Percentiles rank a stretch among this genome's conserved stretches.
These are phyloP conservation scores for Baryphthengus martii DNA, from an alignment of 2,113 vertebrate species.

Conservation along the genomic window DNA sequence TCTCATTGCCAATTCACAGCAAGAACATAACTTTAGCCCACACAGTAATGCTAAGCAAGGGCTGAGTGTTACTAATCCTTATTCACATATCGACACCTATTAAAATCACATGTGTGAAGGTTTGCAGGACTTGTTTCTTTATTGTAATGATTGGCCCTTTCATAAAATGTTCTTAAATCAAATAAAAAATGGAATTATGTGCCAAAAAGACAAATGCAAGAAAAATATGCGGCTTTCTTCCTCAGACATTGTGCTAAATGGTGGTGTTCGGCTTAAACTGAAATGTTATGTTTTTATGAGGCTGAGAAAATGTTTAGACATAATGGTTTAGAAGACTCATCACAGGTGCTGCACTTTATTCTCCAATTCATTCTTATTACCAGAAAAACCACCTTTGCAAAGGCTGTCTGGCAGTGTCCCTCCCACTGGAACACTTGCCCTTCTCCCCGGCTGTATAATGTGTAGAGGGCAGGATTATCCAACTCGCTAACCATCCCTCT, in stretches of 20 bases:
- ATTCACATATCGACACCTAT: slow-evolving; percentile 42
- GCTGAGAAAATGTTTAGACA: slow-evolving; percentile 5
- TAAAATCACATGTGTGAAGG: slow-evolving; percentile 37
- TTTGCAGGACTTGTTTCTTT: slow-evolving; percentile 4
- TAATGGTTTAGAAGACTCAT: slow-evolving; percentile 13
- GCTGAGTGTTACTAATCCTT: slow-evolving; percentile 41
- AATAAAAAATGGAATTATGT: background rate
- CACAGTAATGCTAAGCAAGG: slow-evolving; percentile 28
- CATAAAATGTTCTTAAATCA: background rate
- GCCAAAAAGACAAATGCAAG: background rate
- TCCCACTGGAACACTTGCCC: slow-evolving; percentile 42
- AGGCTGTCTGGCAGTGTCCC: slow-evolving; percentile 1
- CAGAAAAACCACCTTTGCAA: slow-evolving; percentile 6
- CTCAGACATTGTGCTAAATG: background rate
- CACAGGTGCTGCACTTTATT: background rate
- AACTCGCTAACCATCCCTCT: background rate
- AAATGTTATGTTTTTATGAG: background rate
- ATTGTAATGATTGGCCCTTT: background rate
- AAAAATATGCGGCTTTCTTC: slow-evolving; percentile 4
- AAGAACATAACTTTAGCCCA: slow-evolving; percentile 40
- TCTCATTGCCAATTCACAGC: slow-evolving; percentile 60
- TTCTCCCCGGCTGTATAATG: slow-evolving; percentile 59
- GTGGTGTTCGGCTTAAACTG: background rate
- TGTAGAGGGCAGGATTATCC: slow-evolving; percentile 40
- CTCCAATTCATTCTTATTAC: background rate